Evolutionary conservation across 2,113 vertebrate species (phyloP).

Genomic region (Gasterosteus nipponicus): DNA sequence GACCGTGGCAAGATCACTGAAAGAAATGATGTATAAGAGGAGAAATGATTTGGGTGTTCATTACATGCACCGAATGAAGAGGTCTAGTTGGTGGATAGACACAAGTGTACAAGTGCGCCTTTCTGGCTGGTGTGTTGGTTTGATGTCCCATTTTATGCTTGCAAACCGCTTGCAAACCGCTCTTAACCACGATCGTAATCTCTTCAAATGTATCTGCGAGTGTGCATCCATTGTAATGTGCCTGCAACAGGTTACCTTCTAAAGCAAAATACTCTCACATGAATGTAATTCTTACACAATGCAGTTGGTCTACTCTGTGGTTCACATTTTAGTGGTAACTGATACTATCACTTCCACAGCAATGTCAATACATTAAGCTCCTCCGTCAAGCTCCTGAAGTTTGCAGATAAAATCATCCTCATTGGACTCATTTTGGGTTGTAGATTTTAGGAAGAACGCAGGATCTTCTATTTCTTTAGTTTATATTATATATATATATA

Average conservation of each 20-base stretch:
- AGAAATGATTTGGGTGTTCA: not conserved
- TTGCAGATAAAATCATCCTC: no score
- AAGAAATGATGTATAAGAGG: not conserved
- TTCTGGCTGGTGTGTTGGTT: not conserved
- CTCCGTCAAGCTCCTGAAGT: no score
- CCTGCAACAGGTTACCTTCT: not conserved
- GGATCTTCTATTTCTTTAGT: no score
- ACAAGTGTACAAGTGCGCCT: not conserved
- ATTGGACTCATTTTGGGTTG: no score
- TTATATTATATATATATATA: no score
- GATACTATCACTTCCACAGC: not conserved
- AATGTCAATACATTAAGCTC: not conserved
- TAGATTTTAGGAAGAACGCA: no score
- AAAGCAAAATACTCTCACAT: not conserved
- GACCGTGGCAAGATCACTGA: not conserved
- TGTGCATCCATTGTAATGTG: not conserved
- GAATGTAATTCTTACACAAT: not conserved
- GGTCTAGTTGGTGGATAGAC: not conserved
- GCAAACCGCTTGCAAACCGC: conserved; percentile 7
- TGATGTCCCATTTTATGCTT: not conserved
- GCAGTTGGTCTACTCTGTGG: not conserved
- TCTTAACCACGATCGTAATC: not conserved
- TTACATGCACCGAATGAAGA: not conserved
- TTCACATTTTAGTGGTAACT: not conserved
- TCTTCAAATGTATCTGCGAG: conserved; percentile 1